Evolutionary conservation across 2,113 vertebrate species (phyloP), one percentile per base, ranked within the genome.

Genomic region (Lota lota): DNA sequence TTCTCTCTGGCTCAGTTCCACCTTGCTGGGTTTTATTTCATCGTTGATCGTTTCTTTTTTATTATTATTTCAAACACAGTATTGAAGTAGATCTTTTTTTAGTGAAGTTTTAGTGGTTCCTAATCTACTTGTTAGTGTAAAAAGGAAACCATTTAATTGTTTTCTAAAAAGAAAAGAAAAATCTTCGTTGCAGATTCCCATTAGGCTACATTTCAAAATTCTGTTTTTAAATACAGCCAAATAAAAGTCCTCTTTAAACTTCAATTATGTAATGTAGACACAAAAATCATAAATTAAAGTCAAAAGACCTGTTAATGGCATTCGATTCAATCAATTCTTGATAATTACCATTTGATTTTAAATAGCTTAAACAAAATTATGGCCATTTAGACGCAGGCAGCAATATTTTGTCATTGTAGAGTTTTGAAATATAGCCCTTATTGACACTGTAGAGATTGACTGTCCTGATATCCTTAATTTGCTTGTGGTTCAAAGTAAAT

Each of bases 151-250:
- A 74, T 90, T 84, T 85, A 91, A 87, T 87, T 90, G 84, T 91
- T 90, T 67, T 85, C 67, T 63, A 50, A 62, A 62, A 62, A 18
- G 14, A 22, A 61, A 88, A 74, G 83, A 86, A 85, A 78, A 86
- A 81, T 87, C 80, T 90, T 95, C 97, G 96, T 97, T 96, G 95
- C 96, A 97, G 95, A 97, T 94, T 97, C 95, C 96, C 95, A 96
- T 94, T 96, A 98, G 96, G 95, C 96, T 98, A 96, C 96, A 98
- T 99, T 98, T 99, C 96, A 99, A 99, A 98, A 96, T 98, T 98
- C 96, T 94, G 93, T 79, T 83, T 85, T 90, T 94, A 92, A 92
- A 90, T 91, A 87, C 89, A 91, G 86, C 79, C 67, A 28, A 85
- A 89, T 88, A 90, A 88, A 88, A 90, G 71, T 88, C 79, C 80